These are phyloP conservation scores for Liasis olivaceus DNA, from an alignment of 2,797 vertebrate genomes.

Conservation along the genomic window DNA sequence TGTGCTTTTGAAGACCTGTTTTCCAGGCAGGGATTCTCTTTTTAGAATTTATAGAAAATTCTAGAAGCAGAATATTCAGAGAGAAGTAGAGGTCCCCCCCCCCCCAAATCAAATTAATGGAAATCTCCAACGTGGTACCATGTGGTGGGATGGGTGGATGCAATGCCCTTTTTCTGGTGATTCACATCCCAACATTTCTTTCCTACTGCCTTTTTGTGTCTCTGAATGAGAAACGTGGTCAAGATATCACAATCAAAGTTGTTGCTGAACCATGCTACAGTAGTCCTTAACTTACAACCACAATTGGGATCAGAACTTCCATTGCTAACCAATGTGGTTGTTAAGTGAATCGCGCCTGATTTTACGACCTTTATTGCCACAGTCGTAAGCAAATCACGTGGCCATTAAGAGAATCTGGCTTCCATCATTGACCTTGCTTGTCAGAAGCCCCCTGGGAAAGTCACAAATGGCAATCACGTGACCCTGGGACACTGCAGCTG, in stretches of 20 bases:
- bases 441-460: no score
- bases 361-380: no score
- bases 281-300: no score
- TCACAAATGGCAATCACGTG: no score
- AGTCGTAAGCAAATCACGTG: no score
- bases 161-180: not conserved
- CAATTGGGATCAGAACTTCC: no score
- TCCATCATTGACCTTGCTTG: no score
- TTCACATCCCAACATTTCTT: not conserved
- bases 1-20: not conserved
- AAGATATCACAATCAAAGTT: not conserved
- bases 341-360: no score
- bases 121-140: not conserved
- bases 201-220: not conserved
- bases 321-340: no score
- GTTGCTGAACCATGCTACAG: not conserved
- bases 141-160: not conserved
- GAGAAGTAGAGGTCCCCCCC: not conserved
- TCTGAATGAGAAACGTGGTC: not conserved
- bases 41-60: not conserved
- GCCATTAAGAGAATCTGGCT: no score
- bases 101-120: not conserved
- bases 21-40: not conserved
- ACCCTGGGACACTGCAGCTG: no score
- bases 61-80: not conserved